These are phyloP conservation scores for Ancistrus triradiatus DNA, from an alignment of 2,113 vertebrate species.

Conservation along the genomic window DNA sequence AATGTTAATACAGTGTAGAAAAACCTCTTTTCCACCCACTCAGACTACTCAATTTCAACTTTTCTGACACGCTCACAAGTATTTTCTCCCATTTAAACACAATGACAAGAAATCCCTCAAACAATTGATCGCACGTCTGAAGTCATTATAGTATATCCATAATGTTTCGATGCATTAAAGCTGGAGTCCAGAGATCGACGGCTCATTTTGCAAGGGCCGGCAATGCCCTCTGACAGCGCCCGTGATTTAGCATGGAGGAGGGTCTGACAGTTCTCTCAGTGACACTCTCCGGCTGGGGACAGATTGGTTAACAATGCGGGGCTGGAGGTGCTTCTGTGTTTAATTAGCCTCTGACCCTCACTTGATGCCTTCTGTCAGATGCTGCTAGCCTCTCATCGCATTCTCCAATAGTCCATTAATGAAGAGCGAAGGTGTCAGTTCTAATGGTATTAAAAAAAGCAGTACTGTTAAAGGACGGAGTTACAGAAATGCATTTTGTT, in stretches of 20 bases:
- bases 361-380: slow-evolving; percentile 65
- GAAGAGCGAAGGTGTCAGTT: slow-evolving; percentile 50
- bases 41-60: slow-evolving; percentile 36
- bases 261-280: slow-evolving; percentile 55
- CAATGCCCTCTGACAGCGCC: slow-evolving; percentile 61
- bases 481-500: background rate
- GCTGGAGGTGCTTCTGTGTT: slow-evolving; percentile 68
- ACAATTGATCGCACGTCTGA: slow-evolving; percentile 61
- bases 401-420: slow-evolving; percentile 59
- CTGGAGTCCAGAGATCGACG: slow-evolving; percentile 55
- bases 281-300: slow-evolving; percentile 62
- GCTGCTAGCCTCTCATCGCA: slow-evolving; percentile 27
- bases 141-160: slow-evolving; percentile 73
- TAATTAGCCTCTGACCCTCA: slow-evolving; percentile 78
- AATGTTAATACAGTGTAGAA: too few species aligned
- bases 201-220: slow-evolving; percentile 62
- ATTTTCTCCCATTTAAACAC: slow-evolving; percentile 60
- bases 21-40: slow-evolving; percentile 1
- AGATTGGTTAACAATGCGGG: slow-evolving; percentile 77
- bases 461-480: background rate
- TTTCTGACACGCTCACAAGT: slow-evolving; percentile 55
- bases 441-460: slow-evolving; percentile 8
- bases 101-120: slow-evolving; percentile 57
- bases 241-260: slow-evolving; percentile 62
- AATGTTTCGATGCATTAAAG: slow-evolving; percentile 57